Conservation (phyloP, 2,797 vertebrate species). For the Coregonus ussuriensis region DNA sequence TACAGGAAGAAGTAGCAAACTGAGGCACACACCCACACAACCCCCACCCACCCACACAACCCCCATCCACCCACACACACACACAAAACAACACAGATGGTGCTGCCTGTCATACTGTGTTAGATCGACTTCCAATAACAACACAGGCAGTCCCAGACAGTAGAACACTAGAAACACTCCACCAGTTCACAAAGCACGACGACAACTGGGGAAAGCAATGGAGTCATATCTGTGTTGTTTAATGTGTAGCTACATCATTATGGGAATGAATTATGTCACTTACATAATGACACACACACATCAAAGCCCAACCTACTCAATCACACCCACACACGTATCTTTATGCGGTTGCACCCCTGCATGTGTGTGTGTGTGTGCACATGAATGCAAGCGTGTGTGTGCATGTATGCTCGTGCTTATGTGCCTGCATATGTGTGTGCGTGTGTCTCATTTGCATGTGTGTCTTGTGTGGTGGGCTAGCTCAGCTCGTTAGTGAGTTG, state of each 20-base stretch:
- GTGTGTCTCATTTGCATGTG: conserved; percentile 50
- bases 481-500: conserved; percentile 27
- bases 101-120: neutral
- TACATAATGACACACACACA: neutral
- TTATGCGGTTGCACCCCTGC: neutral
- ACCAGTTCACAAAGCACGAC: neutral
- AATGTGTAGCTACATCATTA: neutral
- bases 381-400: neutral
- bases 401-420: neutral
- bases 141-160: neutral
- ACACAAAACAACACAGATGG: neutral
- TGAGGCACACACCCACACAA: neutral
- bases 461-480: neutral
- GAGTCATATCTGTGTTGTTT: neutral
- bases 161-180: neutral
- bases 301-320: neutral
- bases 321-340: neutral
- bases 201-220: neutral
- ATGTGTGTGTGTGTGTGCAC: neutral
- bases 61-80: neutral
- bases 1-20: neutral
- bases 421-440: conserved; percentile 4
- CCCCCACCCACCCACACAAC: neutral
- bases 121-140: neutral
- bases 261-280: neutral